phyloP scores from a whole-genome alignment of 2,888 invertebrate species.

The Coelogynopora nodosa region DNA sequence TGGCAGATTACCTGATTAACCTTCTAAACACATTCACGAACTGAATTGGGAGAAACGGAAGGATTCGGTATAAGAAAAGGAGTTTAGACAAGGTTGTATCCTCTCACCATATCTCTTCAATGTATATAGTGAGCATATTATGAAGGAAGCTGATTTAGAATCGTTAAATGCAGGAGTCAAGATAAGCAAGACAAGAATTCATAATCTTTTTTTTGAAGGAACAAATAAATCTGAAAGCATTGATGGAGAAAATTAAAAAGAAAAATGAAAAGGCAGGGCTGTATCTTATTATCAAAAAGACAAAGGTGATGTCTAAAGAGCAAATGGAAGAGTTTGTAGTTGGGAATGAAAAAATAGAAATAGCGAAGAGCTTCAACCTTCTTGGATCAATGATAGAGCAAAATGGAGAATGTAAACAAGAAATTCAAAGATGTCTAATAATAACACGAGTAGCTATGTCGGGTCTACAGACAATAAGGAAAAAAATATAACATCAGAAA shows the following conservation, averaged over 20 bases:
- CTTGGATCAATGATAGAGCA: background rate
- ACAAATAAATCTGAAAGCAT: background rate
- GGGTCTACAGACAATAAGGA: background rate
- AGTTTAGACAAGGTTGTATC: background rate
- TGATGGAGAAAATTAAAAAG: background rate
- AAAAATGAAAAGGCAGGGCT: background rate
- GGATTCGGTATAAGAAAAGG: background rate
- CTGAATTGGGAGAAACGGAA: background rate
- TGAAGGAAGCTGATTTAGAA: background rate
- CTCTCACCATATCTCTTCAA: background rate
- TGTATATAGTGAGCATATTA: background rate
- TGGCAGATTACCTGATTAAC: background rate
- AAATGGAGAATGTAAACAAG: background rate
- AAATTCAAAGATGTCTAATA: background rate
- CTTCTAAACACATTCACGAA: background rate
- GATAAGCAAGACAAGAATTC: background rate
- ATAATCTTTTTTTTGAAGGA: background rate
- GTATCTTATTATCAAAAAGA: background rate
- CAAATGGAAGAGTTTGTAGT: background rate
- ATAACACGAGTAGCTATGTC: background rate
- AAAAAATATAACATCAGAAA: background rate
- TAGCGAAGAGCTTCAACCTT: background rate
- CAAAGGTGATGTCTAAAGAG: background rate
- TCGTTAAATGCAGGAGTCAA: background rate
- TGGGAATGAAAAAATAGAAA: background rate